Base-by-base conservation (phyloP, 23 tunicate genomes). In the Trididemnum clinides region DNA sequence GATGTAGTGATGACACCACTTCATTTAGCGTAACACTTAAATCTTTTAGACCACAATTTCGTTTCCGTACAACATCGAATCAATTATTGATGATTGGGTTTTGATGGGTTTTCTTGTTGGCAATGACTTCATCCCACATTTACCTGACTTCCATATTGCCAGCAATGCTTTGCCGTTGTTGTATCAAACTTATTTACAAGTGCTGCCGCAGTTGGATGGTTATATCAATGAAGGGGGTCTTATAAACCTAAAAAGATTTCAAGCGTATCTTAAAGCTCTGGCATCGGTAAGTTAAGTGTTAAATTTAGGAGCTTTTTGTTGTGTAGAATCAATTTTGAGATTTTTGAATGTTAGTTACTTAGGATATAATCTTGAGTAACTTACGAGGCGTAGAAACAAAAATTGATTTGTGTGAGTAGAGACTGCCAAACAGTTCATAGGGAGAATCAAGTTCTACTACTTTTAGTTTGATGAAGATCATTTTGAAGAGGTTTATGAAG, bases 41-140 rank as follows among this genome's bases (percentile, higher is more conserved):
- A n/a, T n/a, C n/a, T 69, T 30, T 29, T 91, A 93, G 98, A 34
- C 34, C 20, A 57, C 66, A 18, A 59, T 94, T 0, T 36, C 98
- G 7, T 94, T 94, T 44, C 74, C 87, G 25, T 94, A 73, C 73
- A 84, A 94, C 80, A 39, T 94, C 36, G 98, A 94, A 57, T 81
- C 94, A 20, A 75, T 94, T 38, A 94, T 94, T 0, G 98, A 94
- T 58, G 98, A 94, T 66, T 97, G 99, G 99, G 95, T 97, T 27
- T 39, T 97, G 81, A 92, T 97, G 97, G 99, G 99, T 0, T 97
- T 92, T 84, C 87, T 97, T 12, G 94, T 97, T 29, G 99, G 99
- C 1, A 97, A 97, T 51, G 99, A 97, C 51, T 97, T 97, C 71
- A 89, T 97, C 2, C 99, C 99, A 27, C 97, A 97, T 69, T 90